These are phyloP conservation scores for Drosophila sp. DNA, from an alignment of 1,140 invertebrate species.

Conservation along the genomic window DNA sequence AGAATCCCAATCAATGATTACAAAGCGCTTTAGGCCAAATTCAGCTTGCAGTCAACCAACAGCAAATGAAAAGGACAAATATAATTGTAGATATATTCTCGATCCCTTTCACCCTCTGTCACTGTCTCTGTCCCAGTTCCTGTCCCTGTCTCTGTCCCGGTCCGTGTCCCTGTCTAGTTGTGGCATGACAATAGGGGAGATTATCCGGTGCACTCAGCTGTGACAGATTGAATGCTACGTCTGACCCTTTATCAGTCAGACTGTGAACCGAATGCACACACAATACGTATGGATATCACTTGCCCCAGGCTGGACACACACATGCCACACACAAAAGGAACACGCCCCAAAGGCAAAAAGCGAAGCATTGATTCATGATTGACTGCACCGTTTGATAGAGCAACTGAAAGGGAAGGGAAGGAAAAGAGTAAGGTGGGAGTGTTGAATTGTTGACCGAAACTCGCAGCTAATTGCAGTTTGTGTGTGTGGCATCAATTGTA, in stretches of 20 bases:
- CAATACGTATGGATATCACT: conserved; percentile 14
- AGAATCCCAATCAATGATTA: neutral
- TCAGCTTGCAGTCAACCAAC: conserved; percentile 15
- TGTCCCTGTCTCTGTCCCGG: neutral
- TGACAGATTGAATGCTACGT: conserved; percentile 35
- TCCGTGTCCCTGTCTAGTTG: neutral
- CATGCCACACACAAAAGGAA: conserved; percentile 12
- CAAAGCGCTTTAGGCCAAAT: neutral
- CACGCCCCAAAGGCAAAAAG: conserved; percentile 27
- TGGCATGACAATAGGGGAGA: conserved; percentile 33
- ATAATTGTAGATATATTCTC: conserved; percentile 10
- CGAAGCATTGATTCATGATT: conserved; percentile 37
- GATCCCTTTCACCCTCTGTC: neutral
- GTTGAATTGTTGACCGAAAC: conserved; percentile 30
- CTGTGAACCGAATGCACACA: conserved; percentile 11
- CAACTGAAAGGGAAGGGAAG: neutral
- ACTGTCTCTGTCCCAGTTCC: neutral
- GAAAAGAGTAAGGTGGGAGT: neutral
- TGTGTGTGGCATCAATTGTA: conserved; percentile 8
- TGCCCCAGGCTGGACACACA: conserved; percentile 27
- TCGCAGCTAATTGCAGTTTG: conserved; percentile 45
- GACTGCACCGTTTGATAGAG: conserved; percentile 33
- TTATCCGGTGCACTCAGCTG: conserved; percentile 42
- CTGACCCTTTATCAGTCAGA: conserved; percentile 49
- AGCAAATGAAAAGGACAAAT: conserved; percentile 27